Evolutionary conservation across 2,888 invertebrate species (phyloP), one percentile per base, ranked within the genome.

Genomic region (Drosophila anomelani): DNA sequence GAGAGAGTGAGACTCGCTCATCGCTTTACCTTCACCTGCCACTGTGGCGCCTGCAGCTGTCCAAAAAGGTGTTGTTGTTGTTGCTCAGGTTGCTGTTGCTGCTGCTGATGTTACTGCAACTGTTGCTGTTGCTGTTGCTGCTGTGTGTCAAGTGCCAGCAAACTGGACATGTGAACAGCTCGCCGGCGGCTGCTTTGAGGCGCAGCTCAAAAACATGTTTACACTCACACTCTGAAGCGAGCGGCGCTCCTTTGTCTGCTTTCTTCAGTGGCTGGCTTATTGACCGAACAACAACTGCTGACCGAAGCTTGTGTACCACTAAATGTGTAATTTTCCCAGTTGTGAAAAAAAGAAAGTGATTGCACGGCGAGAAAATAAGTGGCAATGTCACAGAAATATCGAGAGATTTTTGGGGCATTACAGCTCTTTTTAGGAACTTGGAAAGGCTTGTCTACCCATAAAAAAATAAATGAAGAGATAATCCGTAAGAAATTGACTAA

Each of bases 91-190:
- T 53, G 54, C 39, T 49, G 60, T 10, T 60, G 32, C 12, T 59
- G 29, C 12, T 39, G 38, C 20, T 60, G 32, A 10, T 39, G 56
- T 20, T 67, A 62, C 32, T 68, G 73, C 57, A 74, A 74, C 55
- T 81, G 86, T 83, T 68, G 72, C 47, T 81, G 86, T 83, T 68
- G 72, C 47, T 67, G 61, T 12, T 58, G 71, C 26, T 67, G 70
- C 20, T 88, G 88, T 84, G 84, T 88, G 84, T 86, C 89, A 88
- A 88, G 84, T 88, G 89, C 73, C 89, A 85, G 86, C 81, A 76
- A 78, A 83, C 71, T 81, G 84, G 84, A 88, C 85, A 88, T 79
- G 71, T 77, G 86, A 77, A 84, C 79, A 70, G 17, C 23, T 39
- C 59, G 72, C 75, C 77, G 61, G 59, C 75, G 72, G 83, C 83